A percentile compares a stretch with the other conserved stretches of the same genome.
phyloP scores from a whole-genome alignment of 2,888 invertebrate genomes.

The Cosmopolites sordidus region DNA sequence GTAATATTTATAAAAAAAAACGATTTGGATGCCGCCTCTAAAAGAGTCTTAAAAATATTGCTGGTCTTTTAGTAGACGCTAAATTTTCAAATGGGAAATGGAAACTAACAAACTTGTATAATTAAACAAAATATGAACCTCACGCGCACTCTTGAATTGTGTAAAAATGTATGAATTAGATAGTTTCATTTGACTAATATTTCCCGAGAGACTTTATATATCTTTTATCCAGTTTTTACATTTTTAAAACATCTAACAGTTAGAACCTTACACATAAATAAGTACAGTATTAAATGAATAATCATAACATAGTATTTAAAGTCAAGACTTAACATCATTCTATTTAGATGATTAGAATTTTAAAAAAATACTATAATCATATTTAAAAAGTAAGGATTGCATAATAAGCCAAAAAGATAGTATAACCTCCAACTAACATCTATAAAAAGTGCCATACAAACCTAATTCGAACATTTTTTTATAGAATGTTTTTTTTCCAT shows the following conservation, averaged over 20 bases:
- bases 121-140: constrained; percentile 3
- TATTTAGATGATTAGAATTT: background rate
- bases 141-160: constrained; percentile 5
- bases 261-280: constrained; percentile 13
- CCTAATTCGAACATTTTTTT: background rate
- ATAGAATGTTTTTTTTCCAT: background rate
- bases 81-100: background rate
- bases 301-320: constrained; percentile 10
- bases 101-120: constrained; percentile 5
- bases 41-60: constrained; percentile 9
- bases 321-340: constrained; percentile 2
- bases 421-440: background rate
- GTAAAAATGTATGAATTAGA: constrained; percentile 8
- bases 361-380: constrained; percentile 9
- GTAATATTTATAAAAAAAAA: no score
- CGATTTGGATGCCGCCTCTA: no score
- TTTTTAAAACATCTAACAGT: background rate
- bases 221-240: constrained; percentile 12
- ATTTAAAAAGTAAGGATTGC: background rate
- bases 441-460: background rate
- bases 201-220: constrained; percentile 12
- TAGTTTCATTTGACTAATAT: constrained; percentile 9
- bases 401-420: constrained; percentile 6
- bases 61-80: constrained; percentile 6
- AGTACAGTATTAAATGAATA: constrained; percentile 11